Base-by-base conservation (phyloP, 2,113 vertebrate genomes). In the Rhynchopsitta pachyrhyncha region DNA sequence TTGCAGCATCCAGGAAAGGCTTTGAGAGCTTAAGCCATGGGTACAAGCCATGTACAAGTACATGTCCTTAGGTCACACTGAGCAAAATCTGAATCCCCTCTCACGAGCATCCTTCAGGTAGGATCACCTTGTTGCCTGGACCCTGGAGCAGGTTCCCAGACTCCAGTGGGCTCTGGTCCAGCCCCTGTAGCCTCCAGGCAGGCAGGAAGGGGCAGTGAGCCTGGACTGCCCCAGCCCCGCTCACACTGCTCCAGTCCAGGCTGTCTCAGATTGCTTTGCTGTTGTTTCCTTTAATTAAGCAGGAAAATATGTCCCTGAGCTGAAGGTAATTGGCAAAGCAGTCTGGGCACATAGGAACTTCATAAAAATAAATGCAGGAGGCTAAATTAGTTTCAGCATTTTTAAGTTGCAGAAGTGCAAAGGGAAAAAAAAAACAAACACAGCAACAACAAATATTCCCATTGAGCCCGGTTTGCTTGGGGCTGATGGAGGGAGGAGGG, bases 201-300 rank as follows among this genome's bases (percentile, higher is more conserved):
- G 25, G 44, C 52, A 46, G 39, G 37, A 35, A 31, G 17, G 16
- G 37, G 8, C 6, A 4, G 2, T 1, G 4, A 63, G 13, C 9
- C 12, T 3, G 8, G 17, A 0, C 44, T 64, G 64, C 19, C 53
- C 70, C 83, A 37, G 75, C 6, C 35, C 66, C 2, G 1, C 37
- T 44, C 27, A 0, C 3, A 0, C 31, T 10, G 42, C 57, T 27
- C 28, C 2, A 0, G 13, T 1, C 62, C 53, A 2, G 69, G 46
- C 77, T 83, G 46, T 24, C 60, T 20, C 57, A 6, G 77, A 63
- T 82, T 71, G 67, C 37, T 59, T 7, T 13, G 10, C 4, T 42
- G 1, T 18, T 52, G 8, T 35, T 77, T 24, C 47, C 82, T 89
- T 81, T 84, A 77, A 93, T 93, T 59, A 55, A 3, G 6, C 5